A percentile compares a stretch with the other conserved stretches of the same genome.
Evolutionary conservation across 2,888 invertebrate species (phyloP).

Genomic region (Tinea trinotella): DNA sequence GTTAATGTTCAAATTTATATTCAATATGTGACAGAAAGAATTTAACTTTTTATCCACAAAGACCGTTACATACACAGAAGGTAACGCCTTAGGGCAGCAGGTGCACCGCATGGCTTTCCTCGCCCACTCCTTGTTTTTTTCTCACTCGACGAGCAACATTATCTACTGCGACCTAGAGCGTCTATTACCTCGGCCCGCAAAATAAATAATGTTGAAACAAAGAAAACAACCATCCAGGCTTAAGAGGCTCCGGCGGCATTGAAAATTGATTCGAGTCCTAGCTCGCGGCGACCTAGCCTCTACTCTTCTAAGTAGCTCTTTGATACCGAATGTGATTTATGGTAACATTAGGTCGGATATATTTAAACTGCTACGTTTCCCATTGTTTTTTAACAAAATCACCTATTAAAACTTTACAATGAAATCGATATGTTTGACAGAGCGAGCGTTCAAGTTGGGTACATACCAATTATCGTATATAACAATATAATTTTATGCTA

Average conservation of each 20-base stretch:
- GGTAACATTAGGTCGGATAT: neutral
- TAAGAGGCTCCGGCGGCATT: conserved; percentile 17
- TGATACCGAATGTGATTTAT: neutral
- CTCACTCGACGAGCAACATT: conserved; percentile 24
- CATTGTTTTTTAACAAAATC: neutral
- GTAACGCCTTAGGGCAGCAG: conserved; percentile 24
- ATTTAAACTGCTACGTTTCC: neutral
- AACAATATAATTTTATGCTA: conserved; percentile 38
- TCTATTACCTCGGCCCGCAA: conserved; percentile 25
- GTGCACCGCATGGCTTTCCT: conserved; percentile 26
- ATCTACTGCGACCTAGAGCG: conserved; percentile 22
- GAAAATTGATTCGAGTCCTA: conserved; percentile 20
- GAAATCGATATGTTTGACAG: too few species aligned
- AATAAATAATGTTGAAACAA: conserved; percentile 23
- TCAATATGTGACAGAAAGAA: neutral
- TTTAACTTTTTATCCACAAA: neutral
- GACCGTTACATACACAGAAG: conserved; percentile 3
- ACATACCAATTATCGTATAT: conserved; percentile 10
- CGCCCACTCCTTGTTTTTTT: conserved; percentile 23
- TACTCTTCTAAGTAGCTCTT: neutral
- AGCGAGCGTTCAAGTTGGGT: neutral
- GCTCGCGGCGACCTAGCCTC: conserved; percentile 1
- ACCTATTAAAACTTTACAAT: neutral
- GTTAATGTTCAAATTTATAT: neutral
- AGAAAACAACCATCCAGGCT: conserved; percentile 8